A percentile compares a stretch with the other conserved stretches of the same genome.
Evolutionary conservation across 1,140 invertebrate species (phyloP).

Genomic region (Listronotus oregonensis): DNA sequence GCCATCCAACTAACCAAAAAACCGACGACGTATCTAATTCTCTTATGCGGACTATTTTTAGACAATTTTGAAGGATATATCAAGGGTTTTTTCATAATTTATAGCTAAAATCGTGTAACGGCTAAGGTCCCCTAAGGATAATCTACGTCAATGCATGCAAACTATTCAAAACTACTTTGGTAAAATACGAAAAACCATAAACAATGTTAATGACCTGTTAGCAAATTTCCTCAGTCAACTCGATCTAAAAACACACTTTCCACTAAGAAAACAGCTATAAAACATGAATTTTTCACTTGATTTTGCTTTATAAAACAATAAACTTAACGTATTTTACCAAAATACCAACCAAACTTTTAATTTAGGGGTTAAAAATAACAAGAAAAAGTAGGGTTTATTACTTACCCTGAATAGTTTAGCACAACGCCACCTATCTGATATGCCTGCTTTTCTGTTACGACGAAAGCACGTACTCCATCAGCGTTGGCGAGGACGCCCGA

Average conservation of each 20-base stretch:
- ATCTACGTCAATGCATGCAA: slow-evolving; percentile 12
- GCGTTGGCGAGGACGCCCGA: slow-evolving; percentile 45
- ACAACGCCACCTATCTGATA: slow-evolving; percentile 54
- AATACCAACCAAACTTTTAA: slow-evolving; percentile 32
- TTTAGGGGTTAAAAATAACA: slow-evolving; percentile 41
- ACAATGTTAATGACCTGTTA: slow-evolving; percentile 54
- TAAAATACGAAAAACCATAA: slow-evolving; percentile 43
- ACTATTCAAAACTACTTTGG: slow-evolving; percentile 11
- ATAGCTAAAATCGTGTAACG: background rate
- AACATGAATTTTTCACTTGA: slow-evolving; percentile 15
- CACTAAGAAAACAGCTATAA: slow-evolving; percentile 27
- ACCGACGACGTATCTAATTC: slow-evolving; percentile 6
- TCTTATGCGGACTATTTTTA: slow-evolving; percentile 14
- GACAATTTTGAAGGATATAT: background rate
- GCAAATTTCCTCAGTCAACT: slow-evolving; percentile 48
- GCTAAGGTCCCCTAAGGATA: background rate
- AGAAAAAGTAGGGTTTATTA: slow-evolving; percentile 51
- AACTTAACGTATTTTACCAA: slow-evolving; percentile 21
- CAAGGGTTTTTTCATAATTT: background rate
- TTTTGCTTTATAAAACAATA: slow-evolving; percentile 13
- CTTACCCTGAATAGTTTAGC: slow-evolving; percentile 48
- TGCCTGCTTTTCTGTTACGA: slow-evolving; percentile 48
- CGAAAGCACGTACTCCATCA: slow-evolving; percentile 52
- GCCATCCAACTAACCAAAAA: slow-evolving; percentile 29
- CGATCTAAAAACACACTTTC: slow-evolving; percentile 42